Conservation (phyloP, 2,797 vertebrate species). For the Sebastes cheni region DNA sequence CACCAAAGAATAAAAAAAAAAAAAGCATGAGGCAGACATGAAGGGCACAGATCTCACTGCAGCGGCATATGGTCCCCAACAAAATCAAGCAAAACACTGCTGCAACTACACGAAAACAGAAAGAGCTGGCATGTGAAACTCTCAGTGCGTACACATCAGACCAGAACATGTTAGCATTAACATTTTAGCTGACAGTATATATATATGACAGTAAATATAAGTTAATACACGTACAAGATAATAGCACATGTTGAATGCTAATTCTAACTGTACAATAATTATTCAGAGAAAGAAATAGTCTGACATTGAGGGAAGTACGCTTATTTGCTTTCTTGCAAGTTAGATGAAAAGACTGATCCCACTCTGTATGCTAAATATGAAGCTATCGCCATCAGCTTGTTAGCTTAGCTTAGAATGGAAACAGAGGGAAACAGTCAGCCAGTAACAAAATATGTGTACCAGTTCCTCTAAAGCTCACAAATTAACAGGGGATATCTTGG, state of each 20-base stretch:
- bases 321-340: not conserved
- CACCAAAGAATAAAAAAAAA: slow-evolving; percentile 29
- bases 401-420: not conserved
- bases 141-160: not conserved
- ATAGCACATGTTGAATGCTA: not conserved
- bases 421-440: not conserved
- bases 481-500: not conserved
- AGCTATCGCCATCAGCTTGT: not conserved
- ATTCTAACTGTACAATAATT: not conserved
- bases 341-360: not conserved
- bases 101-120: not conserved
- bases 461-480: not conserved
- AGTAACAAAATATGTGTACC: not conserved
- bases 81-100: not conserved
- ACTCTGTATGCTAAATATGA: not conserved
- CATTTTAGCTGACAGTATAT: not conserved
- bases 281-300: not conserved
- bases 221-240: not conserved
- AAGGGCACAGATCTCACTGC: not conserved
- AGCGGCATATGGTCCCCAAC: slow-evolving; percentile 11
- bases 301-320: not conserved
- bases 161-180: not conserved
- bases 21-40: slow-evolving; percentile 1
- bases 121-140: not conserved
- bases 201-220: not conserved